These are phyloP conservation scores for Coturnix japonica DNA, from an alignment of 2,113 vertebrate species.

Conservation along the genomic window DNA sequence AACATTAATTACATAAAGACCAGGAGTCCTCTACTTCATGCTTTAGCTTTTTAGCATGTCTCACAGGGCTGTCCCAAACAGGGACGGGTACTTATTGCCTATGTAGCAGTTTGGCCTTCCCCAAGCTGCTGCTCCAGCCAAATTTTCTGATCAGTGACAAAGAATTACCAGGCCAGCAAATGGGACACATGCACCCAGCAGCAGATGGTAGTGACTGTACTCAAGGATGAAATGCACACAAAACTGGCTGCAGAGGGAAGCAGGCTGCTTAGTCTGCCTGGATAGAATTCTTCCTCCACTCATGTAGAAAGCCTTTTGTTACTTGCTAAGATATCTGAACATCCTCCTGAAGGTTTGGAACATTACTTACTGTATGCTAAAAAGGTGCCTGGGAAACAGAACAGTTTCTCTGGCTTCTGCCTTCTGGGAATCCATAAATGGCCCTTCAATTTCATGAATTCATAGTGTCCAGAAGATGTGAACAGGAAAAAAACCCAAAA, in stretches of 20 bases:
- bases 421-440: neutral
- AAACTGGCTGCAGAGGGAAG: neutral
- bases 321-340: neutral
- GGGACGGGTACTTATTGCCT: neutral
- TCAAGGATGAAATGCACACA: neutral
- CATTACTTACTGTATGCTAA: neutral
- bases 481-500: neutral
- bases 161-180: slow-evolving; percentile 6
- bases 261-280: neutral
- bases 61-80: neutral
- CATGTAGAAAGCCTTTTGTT: neutral
- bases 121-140: neutral
- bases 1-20: neutral
- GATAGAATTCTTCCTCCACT: neutral
- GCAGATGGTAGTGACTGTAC: slow-evolving; percentile 35
- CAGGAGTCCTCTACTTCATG: neutral
- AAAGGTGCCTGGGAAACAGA: neutral
- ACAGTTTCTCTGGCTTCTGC: neutral
- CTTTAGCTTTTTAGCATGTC: neutral
- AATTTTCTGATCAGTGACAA: slow-evolving; percentile 10
- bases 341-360: neutral
- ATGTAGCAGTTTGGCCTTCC: neutral
- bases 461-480: accelerated
- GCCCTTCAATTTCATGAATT: neutral
- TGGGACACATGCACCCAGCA: neutral